phyloP scores from a whole-genome alignment of 2,797 vertebrate species.

The Pantherophis alleghaniensis region DNA sequence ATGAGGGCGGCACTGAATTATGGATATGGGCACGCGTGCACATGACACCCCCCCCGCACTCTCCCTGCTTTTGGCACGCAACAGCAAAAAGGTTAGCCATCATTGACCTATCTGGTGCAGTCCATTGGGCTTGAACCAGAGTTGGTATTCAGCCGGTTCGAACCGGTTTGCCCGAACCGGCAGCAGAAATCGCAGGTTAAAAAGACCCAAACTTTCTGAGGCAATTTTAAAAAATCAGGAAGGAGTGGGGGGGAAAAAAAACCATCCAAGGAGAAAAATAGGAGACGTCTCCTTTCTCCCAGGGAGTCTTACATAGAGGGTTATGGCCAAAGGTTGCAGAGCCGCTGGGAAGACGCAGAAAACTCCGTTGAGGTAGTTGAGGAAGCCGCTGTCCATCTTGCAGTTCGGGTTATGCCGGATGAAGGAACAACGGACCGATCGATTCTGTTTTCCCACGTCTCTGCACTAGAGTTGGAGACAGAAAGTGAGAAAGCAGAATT shows the following conservation, averaged over 20 bases:
- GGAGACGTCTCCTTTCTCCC: accelerated
- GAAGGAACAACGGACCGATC: conserved; percentile 81
- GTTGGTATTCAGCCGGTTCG: too few species aligned
- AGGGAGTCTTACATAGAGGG: conserved; percentile 77
- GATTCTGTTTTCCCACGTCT: conserved; percentile 76
- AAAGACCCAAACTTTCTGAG: not conserved
- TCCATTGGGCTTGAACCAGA: too few species aligned
- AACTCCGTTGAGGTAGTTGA: conserved; percentile 81
- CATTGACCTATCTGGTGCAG: too few species aligned
- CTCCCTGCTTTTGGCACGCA: too few species aligned
- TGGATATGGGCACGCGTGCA: too few species aligned
- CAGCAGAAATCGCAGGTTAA: too few species aligned
- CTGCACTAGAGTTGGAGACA: conserved; percentile 76
- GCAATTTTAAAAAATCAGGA: not conserved
- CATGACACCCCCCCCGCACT: too few species aligned
- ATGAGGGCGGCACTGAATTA: too few species aligned
- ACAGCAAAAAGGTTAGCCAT: too few species aligned
- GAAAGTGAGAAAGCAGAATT: not conserved
- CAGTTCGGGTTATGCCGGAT: conserved; percentile 85
- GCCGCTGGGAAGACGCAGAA: conserved; percentile 81
- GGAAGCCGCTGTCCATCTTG: conserved; percentile 77
- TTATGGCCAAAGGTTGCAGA: conserved; percentile 83
- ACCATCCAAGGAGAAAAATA: not conserved
- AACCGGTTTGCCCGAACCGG: too few species aligned
- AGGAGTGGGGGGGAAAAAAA: not conserved